Base-by-base conservation (phyloP, 2,797 vertebrate genomes). In the Sparus aurata region DNA sequence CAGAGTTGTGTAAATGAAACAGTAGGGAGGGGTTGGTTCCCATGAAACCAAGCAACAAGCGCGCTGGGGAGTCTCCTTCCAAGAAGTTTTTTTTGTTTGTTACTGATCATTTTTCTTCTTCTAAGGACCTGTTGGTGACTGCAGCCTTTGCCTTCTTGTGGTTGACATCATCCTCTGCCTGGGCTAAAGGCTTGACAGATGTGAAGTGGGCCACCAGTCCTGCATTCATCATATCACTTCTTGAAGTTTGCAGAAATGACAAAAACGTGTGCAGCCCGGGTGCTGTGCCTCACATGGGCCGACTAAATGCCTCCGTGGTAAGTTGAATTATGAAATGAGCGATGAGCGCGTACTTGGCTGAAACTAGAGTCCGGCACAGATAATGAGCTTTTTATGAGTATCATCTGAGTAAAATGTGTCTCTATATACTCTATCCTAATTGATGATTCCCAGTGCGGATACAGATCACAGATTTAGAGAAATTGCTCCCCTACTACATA, bases 291-390 rank as follows among this genome's bases (percentile, higher is more conserved):
- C 93, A 94, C 62, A 96, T 98, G 96, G 97, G 97, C 16, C 95
- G 96, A 75, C 96, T 97, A 74, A 98, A 99, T 67, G 94, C 97
- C 85, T 99, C 98, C 0, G 97, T 98, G 97, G 98, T 99, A 91
- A 96, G 94, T 73, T 73, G 15, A 6, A 1, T 34, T 27, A 4
- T n/a, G 15, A 50, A 65, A 17, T 46, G 38, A 38, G 38, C 38
- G 38, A 38, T 38, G 38, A 38, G 7, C 34, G 34, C 34, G 7
- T 34, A 34, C 34, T 10, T 10, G 9, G 38, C 38, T 38, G 38
- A 38, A 11, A 38, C 38, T 38, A 38, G 34, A 38, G 38, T 38
- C 34, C 34, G 7, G 34, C 34, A 38, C 34, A 10, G 38, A 38
- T 11, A 38, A 38, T 38, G 10, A 2, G 38, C 38, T 38, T 38